These are phyloP conservation scores for Polydrusus cervinus DNA, from an alignment of 2,888 invertebrate species.

Conservation along the genomic window DNA sequence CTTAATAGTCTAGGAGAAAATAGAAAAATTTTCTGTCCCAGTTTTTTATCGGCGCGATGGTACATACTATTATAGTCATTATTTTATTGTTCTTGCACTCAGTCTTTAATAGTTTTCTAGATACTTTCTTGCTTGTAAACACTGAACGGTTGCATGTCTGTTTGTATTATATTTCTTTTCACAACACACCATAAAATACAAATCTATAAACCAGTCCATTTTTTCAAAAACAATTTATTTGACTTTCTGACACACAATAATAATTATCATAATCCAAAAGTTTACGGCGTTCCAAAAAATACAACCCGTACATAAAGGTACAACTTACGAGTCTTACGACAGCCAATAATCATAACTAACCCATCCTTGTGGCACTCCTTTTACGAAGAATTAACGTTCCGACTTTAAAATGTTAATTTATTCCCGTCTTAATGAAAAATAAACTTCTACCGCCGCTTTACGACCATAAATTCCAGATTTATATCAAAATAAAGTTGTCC, in stretches of 20 bases:
- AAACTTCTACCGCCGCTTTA: constrained; percentile 57
- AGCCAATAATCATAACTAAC: constrained; percentile 50
- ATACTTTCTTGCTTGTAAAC: no score
- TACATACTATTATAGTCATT: no score
- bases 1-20: no score
- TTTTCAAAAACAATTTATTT: constrained; percentile 10
- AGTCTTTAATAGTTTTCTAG: no score
- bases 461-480: constrained; percentile 61
- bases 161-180: not conserved
- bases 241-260: not conserved
- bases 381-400: constrained; percentile 41
- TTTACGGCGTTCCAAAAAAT: constrained; percentile 17
- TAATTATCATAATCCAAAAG: constrained; percentile 14
- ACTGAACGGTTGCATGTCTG: no score
- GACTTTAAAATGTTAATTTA: constrained; percentile 54
- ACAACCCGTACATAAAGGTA: not conserved
- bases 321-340: constrained; percentile 25
- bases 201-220: not conserved
- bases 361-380: constrained; percentile 38
- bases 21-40: no score
- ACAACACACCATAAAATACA: not conserved
- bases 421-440: constrained; percentile 59
- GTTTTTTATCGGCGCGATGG: no score
- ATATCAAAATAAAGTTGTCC: constrained; percentile 66
- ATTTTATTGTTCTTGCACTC: no score